phyloP scores from a whole-genome alignment of 2,888 invertebrate genomes.

The Luperina testacea region DNA sequence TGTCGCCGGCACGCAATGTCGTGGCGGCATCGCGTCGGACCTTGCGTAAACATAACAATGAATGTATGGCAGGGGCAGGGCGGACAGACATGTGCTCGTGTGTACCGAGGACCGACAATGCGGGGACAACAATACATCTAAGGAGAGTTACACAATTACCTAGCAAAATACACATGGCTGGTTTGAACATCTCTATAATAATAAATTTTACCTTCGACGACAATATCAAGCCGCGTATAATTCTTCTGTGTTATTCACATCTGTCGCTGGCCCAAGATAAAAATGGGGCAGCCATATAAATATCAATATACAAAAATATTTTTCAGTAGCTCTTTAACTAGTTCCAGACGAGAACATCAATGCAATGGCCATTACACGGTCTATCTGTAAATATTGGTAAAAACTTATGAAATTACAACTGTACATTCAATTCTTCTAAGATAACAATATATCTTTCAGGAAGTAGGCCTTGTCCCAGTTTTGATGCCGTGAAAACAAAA shows the following conservation, averaged over 20 bases:
- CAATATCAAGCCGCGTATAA: slow-evolving; percentile 3
- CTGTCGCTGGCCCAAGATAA: background rate
- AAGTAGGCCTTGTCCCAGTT: slow-evolving; percentile 50
- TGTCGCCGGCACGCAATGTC: slow-evolving; percentile 71
- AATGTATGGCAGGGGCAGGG: slow-evolving; percentile 67
- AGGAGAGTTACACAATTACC: slow-evolving; percentile 37
- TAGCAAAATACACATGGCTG: slow-evolving; percentile 24
- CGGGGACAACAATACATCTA: slow-evolving; percentile 52
- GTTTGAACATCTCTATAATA: slow-evolving; percentile 27
- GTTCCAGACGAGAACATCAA: background rate
- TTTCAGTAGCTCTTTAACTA: background rate
- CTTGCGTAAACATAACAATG: slow-evolving; percentile 75
- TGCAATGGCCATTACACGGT: background rate
- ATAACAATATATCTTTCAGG: slow-evolving; percentile 36
- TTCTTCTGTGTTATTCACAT: background rate
- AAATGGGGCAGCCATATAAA: background rate
- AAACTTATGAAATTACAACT: slow-evolving; percentile 12
- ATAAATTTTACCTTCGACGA: slow-evolving; percentile 20
- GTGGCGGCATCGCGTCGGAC: slow-evolving; percentile 65
- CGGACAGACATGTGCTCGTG: slow-evolving; percentile 60
- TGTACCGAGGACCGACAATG: slow-evolving; percentile 63
- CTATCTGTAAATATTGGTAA: background rate
- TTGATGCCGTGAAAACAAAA: slow-evolving; percentile 50
- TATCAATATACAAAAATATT: background rate
- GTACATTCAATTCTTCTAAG: slow-evolving; percentile 10